A percentile compares a stretch with the other conserved stretches of the same genome.
Evolutionary conservation across 2,888 invertebrate genomes (phyloP).

Genomic region (Subacronicta megacephala): DNA sequence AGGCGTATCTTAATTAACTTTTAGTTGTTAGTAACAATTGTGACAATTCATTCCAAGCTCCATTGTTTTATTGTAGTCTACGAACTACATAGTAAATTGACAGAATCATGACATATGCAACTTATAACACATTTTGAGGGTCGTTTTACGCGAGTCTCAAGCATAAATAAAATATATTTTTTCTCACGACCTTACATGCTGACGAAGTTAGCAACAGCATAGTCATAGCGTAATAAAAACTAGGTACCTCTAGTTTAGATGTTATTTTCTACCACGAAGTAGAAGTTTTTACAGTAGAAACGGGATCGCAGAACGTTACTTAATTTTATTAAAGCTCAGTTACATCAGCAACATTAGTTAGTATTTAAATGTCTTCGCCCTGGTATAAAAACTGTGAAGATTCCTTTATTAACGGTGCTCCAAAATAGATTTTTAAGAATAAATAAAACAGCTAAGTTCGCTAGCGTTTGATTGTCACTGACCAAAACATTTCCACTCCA

Average conservation of each 20-base stretch:
- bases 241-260: slow-evolving; percentile 9
- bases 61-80: slow-evolving; percentile 44
- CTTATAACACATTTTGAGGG: slow-evolving; percentile 34
- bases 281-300: not conserved
- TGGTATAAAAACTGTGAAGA: not conserved
- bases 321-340: no score
- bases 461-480: not conserved
- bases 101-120: slow-evolving; percentile 35
- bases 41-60: slow-evolving; percentile 31
- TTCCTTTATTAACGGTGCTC: no score
- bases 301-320: no score
- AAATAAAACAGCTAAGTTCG: no score
- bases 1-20: slow-evolving; percentile 44
- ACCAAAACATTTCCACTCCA: slow-evolving; percentile 1
- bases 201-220: slow-evolving; percentile 16
- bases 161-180: slow-evolving; percentile 36
- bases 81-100: slow-evolving; percentile 34
- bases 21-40: slow-evolving; percentile 36
- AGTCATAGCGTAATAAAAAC: slow-evolving; percentile 28
- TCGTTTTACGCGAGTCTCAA: slow-evolving; percentile 23
- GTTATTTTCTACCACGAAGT: slow-evolving; percentile 18
- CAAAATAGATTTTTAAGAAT: no score
- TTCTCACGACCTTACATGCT: slow-evolving; percentile 52
- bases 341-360: no score
- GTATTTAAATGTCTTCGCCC: no score